These are phyloP conservation scores for Eulacestoma nigropectus DNA, from an alignment of 2,113 vertebrate species.

Conservation along the genomic window DNA sequence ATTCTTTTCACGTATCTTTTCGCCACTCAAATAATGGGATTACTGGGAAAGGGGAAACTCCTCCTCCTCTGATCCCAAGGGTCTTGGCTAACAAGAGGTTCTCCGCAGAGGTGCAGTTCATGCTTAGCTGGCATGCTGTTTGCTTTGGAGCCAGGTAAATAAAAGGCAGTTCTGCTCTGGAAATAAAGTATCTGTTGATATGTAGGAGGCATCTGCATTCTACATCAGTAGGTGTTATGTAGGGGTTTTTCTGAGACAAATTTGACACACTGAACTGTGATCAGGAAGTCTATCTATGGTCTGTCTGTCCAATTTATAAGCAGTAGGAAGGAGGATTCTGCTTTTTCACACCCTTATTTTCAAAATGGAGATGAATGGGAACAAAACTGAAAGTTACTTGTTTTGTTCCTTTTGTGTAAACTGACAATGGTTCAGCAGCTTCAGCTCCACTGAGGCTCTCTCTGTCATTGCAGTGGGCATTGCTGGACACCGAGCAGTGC, in stretches of 20 bases:
- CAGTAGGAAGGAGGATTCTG: background rate
- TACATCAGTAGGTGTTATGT: background rate
- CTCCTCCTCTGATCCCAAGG: background rate
- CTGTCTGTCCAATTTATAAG: background rate
- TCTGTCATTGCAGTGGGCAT: background rate
- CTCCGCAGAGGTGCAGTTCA: background rate
- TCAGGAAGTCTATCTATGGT: background rate
- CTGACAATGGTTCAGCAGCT: background rate
- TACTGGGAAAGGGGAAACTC: background rate
- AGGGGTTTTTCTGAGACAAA: background rate
- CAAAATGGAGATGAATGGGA: background rate
- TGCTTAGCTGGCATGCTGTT: background rate
- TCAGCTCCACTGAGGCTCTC: background rate
- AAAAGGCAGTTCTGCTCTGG: background rate
- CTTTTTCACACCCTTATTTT: background rate
- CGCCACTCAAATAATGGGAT: background rate
- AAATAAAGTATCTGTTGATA: background rate
- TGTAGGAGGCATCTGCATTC: background rate
- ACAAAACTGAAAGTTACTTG: background rate
- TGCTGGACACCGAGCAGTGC: accelerated
- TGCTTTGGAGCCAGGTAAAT: background rate
- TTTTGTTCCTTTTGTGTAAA: background rate
- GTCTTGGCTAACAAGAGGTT: background rate
- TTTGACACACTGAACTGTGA: background rate
- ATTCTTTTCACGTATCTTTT: background rate